Conservation (phyloP, 2,888 invertebrate species). For the Electrophaes corylata region DNA sequence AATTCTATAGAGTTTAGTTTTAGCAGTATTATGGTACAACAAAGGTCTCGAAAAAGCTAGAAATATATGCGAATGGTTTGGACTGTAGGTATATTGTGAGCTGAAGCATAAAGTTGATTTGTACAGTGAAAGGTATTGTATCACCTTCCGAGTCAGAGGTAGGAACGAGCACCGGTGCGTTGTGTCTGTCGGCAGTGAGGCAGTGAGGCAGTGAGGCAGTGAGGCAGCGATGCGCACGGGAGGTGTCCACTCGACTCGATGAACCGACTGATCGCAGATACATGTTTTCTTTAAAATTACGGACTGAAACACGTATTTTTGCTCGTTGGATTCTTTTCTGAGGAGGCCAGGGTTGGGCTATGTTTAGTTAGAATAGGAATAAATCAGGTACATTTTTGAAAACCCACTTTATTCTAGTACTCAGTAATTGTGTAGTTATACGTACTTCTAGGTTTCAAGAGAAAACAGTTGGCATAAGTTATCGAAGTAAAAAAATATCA, state of each 20-base stretch:
- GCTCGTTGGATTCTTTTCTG: not conserved
- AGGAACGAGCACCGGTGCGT: not conserved
- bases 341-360: not conserved
- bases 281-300: constrained; percentile 6
- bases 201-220: no score
- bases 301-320: not conserved
- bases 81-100: not conserved
- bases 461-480: no score
- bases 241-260: not conserved
- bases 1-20: no score
- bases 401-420: no score
- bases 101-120: constrained; percentile 8
- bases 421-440: no score
- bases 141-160: constrained; percentile 5
- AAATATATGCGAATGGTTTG: not conserved
- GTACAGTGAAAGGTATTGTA: constrained; percentile 4
- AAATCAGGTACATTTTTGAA: no score
- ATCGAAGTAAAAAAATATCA: no score
- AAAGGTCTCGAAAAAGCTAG: not conserved
- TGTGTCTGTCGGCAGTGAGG: no score
- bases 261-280: not conserved
- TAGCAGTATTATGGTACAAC: no score
- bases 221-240: constrained; percentile 12
- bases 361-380: no score
- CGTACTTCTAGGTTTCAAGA: no score